Base-by-base conservation (phyloP, 1,140 invertebrate species). In the Colletes latitarsis region DNA sequence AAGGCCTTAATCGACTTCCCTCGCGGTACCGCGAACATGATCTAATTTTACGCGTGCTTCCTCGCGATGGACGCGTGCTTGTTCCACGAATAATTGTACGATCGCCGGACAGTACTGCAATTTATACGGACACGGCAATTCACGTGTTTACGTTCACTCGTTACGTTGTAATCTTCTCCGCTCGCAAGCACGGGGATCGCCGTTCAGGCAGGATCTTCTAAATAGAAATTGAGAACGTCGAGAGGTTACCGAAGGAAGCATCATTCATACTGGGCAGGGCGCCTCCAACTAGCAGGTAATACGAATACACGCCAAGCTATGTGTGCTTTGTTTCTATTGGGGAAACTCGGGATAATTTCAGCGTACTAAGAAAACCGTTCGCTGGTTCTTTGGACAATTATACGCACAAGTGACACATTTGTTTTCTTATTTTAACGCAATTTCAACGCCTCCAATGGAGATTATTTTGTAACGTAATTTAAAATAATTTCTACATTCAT, bases 221-320 rank as follows among this genome's bases (percentile, higher is more conserved):
- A 78, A 78, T 78, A 53, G 76, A 78, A 78, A 78, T 21, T 63
- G 46, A 41, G 76, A 63, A 78, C 17, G 58, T n/a, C 19, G 21
- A 53, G 21, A 53, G 41, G 53, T 78, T 76, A 63, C 68, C 57
- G 19, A 21, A 71, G 62, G 43, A 30, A 43, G 60, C 68, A 67
- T 46, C 52, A 15, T n/a, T 78, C 68, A 58, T 53, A 49, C 10
- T 19, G 9, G 68, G 30, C 73, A 30, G 14, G 19, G 49, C 43
- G 39, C 66, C 39, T 57, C 41, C 5, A 14, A 53, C 52, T n/a
- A 49, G 62, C 74, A 21, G 39, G 53, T 57, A 58, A 58, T 21
- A 15, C 19, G 6, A 17, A 43, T 10, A 6, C 21, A 43, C 17
- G 30, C 30, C 30, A 30, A 30, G 1, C 30, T 30, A 2, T 30